A percentile compares a stretch with the other conserved stretches of the same genome.
phyloP scores from a whole-genome alignment of 2,888 invertebrate species.

The Parnassius orleans region DNA sequence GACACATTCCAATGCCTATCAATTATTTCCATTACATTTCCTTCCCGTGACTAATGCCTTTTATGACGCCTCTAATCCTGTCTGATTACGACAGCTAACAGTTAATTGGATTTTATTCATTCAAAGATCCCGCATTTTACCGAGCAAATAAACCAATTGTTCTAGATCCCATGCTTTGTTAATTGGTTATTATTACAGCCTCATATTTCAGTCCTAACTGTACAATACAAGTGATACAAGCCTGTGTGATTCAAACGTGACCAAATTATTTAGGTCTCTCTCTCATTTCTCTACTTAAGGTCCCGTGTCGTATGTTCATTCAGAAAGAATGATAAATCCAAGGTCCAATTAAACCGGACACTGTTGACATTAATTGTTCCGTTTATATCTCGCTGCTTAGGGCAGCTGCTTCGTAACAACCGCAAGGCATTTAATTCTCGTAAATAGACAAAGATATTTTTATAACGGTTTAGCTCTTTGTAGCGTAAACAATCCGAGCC shows the following conservation, averaged over 20 bases:
- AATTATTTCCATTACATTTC: conserved; percentile 5
- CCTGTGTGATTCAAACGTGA: conserved; percentile 53
- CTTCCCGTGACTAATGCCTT: conserved; percentile 18
- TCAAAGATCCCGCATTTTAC: conserved; percentile 42
- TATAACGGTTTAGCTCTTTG: conserved; percentile 71
- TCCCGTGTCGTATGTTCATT: conserved; percentile 31
- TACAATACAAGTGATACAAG: conserved; percentile 37
- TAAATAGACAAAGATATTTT: conserved; percentile 80
- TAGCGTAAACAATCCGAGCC: conserved; percentile 64
- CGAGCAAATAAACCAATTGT: conserved; percentile 53
- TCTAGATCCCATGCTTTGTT: conserved; percentile 58
- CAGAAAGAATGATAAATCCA: conserved; percentile 40
- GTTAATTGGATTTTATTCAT: conserved; percentile 27
- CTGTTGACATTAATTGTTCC: conserved; percentile 68
- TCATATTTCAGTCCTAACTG: conserved; percentile 65
- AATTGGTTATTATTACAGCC: conserved; percentile 75
- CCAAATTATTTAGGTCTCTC: conserved; percentile 50
- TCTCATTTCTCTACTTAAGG: conserved; percentile 32
- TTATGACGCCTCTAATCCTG: conserved; percentile 1
- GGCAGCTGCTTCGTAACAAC: conserved; percentile 76
- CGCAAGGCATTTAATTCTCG: conserved; percentile 73
- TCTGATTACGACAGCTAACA: conserved; percentile 14
- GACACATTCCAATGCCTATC: conserved; percentile 3
- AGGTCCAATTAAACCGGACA: conserved; percentile 53
- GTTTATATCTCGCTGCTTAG: conserved; percentile 72